Percentiles rank a stretch among this genome's conserved stretches.
Evolutionary conservation across 2,113 vertebrate species (phyloP).

Genomic region (Cisticola juncidis): DNA sequence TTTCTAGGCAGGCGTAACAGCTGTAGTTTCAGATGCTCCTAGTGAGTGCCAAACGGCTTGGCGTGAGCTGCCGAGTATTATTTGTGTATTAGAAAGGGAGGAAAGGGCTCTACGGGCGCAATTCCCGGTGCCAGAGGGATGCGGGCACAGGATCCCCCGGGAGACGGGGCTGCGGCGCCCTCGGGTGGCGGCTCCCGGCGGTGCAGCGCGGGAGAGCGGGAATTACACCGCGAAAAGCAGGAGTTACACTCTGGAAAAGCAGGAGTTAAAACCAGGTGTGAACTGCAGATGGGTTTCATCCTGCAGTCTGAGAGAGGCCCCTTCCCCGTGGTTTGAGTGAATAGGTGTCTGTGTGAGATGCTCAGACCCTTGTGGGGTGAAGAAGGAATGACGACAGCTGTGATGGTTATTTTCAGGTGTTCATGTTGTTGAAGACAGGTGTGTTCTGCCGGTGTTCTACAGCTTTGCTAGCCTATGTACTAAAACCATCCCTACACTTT

Average conservation of each 20-base stretch:
- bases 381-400: neutral
- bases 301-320: neutral
- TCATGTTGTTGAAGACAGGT: neutral
- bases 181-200: neutral
- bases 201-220: neutral
- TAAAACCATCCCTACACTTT: neutral
- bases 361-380: neutral
- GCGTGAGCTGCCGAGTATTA: neutral
- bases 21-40: neutral
- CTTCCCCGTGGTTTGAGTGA: neutral
- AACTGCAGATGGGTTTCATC: neutral
- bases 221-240: rapidly evolving
- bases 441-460: neutral
- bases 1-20: neutral
- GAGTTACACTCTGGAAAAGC: neutral
- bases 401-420: neutral
- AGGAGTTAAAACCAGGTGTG: neutral
- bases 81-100: rapidly evolving
- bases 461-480: neutral
- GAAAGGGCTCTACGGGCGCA: neutral
- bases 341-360: neutral
- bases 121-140: neutral
- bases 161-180: neutral
- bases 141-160: neutral
- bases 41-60: neutral